Evolutionary conservation across 2,888 invertebrate species (phyloP).

Genomic region (Linyphia triangularis): DNA sequence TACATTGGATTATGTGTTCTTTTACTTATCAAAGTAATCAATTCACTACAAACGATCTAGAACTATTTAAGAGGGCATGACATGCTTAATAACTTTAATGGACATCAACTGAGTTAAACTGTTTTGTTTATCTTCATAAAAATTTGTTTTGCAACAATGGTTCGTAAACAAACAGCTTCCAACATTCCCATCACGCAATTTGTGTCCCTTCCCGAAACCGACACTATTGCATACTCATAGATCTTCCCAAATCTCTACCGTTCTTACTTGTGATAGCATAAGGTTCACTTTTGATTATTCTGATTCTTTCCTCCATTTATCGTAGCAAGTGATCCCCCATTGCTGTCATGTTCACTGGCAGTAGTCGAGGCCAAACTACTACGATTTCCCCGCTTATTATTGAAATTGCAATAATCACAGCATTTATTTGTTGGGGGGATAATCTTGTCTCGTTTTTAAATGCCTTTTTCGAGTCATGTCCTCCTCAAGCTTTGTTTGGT

Average conservation of each 20-base stretch:
- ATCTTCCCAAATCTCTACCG: neutral
- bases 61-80: too few species aligned
- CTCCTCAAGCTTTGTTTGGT: slow-evolving; percentile 60
- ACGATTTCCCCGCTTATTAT: slow-evolving; percentile 65
- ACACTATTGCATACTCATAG: neutral
- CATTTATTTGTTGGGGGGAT: slow-evolving; percentile 72
- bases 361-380: slow-evolving; percentile 51
- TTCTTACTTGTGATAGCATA: slow-evolving; percentile 3
- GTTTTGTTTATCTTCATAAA: too few species aligned
- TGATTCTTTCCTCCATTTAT: slow-evolving; percentile 14
- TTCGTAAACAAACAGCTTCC: neutral
- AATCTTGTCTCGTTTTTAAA: slow-evolving; percentile 69
- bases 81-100: too few species aligned
- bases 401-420: slow-evolving; percentile 75
- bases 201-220: neutral
- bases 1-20: too few species aligned
- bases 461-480: slow-evolving; percentile 70
- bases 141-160: too few species aligned
- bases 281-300: slow-evolving; percentile 34
- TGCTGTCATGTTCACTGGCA: slow-evolving; percentile 59
- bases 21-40: too few species aligned
- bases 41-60: too few species aligned
- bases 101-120: too few species aligned
- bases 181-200: neutral
- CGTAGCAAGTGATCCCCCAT: neutral